Evolutionary conservation across 2,113 vertebrate genomes (phyloP).

Genomic region (Anser brachyrhynchus): DNA sequence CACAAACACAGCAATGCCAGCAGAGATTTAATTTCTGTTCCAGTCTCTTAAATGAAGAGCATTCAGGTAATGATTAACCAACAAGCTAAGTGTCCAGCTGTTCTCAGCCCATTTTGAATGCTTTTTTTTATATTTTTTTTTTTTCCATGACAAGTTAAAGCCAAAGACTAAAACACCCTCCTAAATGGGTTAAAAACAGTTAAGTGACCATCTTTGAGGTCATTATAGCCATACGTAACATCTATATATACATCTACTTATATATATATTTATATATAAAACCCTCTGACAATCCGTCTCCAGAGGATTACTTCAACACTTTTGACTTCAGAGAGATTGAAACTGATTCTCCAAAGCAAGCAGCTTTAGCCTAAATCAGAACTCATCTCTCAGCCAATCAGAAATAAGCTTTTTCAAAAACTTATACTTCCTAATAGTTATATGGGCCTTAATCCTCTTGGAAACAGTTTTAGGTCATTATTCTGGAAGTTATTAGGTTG

Average conservation of each 20-base stretch:
- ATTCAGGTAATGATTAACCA: conserved; percentile 48
- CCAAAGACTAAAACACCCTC: not conserved
- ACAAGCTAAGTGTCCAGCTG: conserved; percentile 19
- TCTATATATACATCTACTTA: not conserved
- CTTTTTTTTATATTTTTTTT: not conserved
- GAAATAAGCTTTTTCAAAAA: conserved; percentile 36
- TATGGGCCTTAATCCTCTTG: conserved; percentile 60
- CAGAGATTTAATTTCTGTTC: conserved; percentile 7
- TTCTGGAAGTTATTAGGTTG: conserved; percentile 79
- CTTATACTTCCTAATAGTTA: conserved; percentile 48
- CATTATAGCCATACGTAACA: not conserved
- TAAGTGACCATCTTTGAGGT: conserved; percentile 42
- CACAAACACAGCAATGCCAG: not conserved
- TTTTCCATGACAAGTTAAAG: conserved; percentile 17
- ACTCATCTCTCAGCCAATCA: conserved; percentile 48
- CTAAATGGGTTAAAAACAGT: conserved; percentile 34
- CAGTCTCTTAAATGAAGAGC: not conserved
- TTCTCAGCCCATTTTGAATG: not conserved
- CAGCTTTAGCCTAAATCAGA: conserved; percentile 50
- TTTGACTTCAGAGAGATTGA: conserved; percentile 41
- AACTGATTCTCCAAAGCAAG: conserved; percentile 53
- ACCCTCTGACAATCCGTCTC: not conserved
- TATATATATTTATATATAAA: not conserved
- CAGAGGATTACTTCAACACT: conserved; percentile 13
- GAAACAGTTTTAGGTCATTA: conserved; percentile 77